Percentiles rank a stretch among this genome's conserved stretches.
Evolutionary conservation across 2,113 vertebrate genomes (phyloP).

Genomic region (Psittacula cyanocephala): DNA sequence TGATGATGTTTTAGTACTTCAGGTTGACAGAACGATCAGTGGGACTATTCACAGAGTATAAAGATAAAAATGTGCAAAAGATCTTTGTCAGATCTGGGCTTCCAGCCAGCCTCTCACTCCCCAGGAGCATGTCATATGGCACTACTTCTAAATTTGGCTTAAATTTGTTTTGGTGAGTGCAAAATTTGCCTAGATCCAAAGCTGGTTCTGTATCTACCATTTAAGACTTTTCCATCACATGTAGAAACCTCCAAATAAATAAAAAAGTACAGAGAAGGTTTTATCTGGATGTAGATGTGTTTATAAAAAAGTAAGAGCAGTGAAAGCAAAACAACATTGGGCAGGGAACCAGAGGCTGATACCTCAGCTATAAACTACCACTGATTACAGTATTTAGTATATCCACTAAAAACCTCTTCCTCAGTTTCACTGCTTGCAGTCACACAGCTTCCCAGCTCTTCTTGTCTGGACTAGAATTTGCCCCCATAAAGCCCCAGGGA

Average conservation of each 20-base stretch:
- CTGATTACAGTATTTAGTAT: background rate
- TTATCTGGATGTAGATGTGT: background rate
- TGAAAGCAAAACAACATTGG: background rate
- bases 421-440: background rate
- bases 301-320: background rate
- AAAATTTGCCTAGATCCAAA: constrained; percentile 6
- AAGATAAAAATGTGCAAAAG: constrained; percentile 53
- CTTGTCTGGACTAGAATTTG: background rate
- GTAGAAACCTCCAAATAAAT: background rate
- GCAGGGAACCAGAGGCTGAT: background rate
- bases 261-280: background rate
- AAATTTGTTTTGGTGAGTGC: constrained; percentile 18
- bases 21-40: constrained; percentile 11
- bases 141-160: constrained; percentile 40
- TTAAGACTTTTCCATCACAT: background rate
- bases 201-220: background rate
- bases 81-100: constrained; percentile 47
- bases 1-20: constrained; percentile 19
- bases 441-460: background rate
- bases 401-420: background rate
- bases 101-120: constrained; percentile 9
- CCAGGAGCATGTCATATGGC: constrained; percentile 11
- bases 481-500: background rate
- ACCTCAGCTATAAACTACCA: background rate
- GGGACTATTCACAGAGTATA: constrained; percentile 24